Evolutionary conservation across 1,140 invertebrate species (phyloP).

Genomic region (Caenorhabditis inopinata): DNA sequence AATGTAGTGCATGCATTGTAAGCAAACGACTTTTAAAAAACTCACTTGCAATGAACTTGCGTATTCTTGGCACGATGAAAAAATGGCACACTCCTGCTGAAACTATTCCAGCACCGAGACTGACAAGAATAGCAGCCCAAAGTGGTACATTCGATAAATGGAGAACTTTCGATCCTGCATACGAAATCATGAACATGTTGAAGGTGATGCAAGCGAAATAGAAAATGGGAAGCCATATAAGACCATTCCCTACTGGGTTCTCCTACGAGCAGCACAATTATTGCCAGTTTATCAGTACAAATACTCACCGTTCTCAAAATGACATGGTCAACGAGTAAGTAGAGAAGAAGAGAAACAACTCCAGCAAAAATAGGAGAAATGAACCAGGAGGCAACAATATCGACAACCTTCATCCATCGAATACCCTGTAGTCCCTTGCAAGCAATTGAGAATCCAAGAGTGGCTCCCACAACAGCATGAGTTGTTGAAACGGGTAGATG

Average conservation of each 20-base stretch:
- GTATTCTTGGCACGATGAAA: constrained; percentile 15
- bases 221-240: constrained; percentile 82
- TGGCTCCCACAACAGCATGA: constrained; percentile 93
- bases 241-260: constrained; percentile 79
- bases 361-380: constrained; percentile 68
- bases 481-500: constrained; percentile 88
- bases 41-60: constrained; percentile 11
- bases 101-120: constrained; percentile 38
- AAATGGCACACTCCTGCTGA: constrained; percentile 37
- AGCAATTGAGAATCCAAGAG: constrained; percentile 90
- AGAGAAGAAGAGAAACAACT: constrained; percentile 78
- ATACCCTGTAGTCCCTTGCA: constrained; percentile 81
- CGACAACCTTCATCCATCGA: constrained; percentile 77
- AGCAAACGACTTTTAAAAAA: background rate
- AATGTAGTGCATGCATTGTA: background rate
- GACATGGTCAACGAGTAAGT: constrained; percentile 77
- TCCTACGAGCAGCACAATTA: constrained; percentile 63
- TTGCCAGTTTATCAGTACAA: too few relatives aligned
- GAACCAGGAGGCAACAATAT: constrained; percentile 75
- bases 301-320: constrained; percentile 71
- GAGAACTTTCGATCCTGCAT: constrained; percentile 80
- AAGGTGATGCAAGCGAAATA: constrained; percentile 87
- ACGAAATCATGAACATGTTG: constrained; percentile 86
- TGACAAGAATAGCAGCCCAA: constrained; percentile 54
- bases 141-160: constrained; percentile 48